Base-by-base conservation (phyloP, 2,113 vertebrate genomes). In the Ancistrus triradiatus region DNA sequence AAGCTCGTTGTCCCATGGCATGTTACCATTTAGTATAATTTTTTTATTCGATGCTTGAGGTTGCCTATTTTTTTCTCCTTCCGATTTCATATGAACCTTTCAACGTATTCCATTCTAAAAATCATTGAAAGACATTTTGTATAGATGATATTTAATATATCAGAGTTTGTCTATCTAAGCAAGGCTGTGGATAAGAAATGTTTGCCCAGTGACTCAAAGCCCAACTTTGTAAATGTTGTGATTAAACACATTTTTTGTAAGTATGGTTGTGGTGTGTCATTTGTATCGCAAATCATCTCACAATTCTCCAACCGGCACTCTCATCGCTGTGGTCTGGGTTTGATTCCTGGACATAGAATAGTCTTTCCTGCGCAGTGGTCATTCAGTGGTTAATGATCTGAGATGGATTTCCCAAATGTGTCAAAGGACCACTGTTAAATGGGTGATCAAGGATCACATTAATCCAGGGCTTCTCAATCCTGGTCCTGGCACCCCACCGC, bases 181-280 rank as follows among this genome's bases (percentile, higher is more conserved):
- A 55, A 59, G 33, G 42, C 28, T 62, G 42, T 62, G 33, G n/a
- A 17, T 42, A 60, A 65, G 56, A 55, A 61, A 55, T 56, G 33
- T 62, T 68, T 46, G 62, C 31, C 63, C 53, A 40, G 33, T 37
- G 52, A 58, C 19, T 31, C 42, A 38, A 66, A 57, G 44, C 53
- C 53, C 63, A 66, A 58, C 31, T 66, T 80, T 80, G 68, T 72
- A 74, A 69, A 63, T 70, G 57, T 68, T 70, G 75, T 74, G 40
- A 79, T 76, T 79, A 77, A 79, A 79, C 70, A 33, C 46, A 68
- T 17, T 31, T 77, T 76, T 75, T 73, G 28, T 53, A 75, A 70
- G 37, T 57, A 14, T 33, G 57, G 44, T 52, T 19, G 21, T 65
- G 7, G 59, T 63, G 51, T 55, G 43, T 67, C 27, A 59, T 19